phyloP scores from a whole-genome alignment of 2,113 vertebrate genomes.

The Gymnarchus niloticus region DNA sequence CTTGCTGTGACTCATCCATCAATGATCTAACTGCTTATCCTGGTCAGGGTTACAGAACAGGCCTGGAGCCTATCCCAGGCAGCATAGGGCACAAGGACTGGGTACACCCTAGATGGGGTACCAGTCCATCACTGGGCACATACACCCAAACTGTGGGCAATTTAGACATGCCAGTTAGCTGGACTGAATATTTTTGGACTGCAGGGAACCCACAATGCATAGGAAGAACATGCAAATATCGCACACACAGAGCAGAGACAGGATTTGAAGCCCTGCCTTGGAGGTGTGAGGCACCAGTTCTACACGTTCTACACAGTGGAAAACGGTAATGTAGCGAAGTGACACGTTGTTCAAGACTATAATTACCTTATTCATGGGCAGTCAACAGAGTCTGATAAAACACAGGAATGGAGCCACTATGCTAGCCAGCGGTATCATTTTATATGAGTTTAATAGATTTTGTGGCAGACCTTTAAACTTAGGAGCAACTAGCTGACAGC shows the following conservation, averaged over 20 bases:
- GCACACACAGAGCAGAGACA: not conserved
- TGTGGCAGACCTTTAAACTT: not conserved
- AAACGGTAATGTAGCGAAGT: not conserved
- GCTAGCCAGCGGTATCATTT: not conserved
- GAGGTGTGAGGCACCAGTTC: not conserved
- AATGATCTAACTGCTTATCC: too few species aligned
- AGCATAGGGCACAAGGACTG: not conserved
- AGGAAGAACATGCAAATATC: not conserved
- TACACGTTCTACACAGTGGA: too few species aligned
- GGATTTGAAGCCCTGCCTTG: not conserved
- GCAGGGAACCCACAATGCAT: not conserved
- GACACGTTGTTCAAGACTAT: not conserved
- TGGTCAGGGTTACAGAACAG: too few species aligned
- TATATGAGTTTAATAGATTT: not conserved
- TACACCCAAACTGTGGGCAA: not conserved
- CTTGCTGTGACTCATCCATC: not conserved
- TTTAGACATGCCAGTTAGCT: not conserved
- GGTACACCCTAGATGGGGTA: not conserved
- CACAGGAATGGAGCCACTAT: not conserved
- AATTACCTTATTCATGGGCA: not conserved
- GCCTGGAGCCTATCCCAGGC: not conserved
- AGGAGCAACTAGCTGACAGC: not conserved
- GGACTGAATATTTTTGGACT: too few species aligned
- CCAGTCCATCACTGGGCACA: not conserved
- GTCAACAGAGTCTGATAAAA: not conserved